Base-by-base conservation (phyloP, 2,797 vertebrate genomes). In the Phalloptychus januarius region DNA sequence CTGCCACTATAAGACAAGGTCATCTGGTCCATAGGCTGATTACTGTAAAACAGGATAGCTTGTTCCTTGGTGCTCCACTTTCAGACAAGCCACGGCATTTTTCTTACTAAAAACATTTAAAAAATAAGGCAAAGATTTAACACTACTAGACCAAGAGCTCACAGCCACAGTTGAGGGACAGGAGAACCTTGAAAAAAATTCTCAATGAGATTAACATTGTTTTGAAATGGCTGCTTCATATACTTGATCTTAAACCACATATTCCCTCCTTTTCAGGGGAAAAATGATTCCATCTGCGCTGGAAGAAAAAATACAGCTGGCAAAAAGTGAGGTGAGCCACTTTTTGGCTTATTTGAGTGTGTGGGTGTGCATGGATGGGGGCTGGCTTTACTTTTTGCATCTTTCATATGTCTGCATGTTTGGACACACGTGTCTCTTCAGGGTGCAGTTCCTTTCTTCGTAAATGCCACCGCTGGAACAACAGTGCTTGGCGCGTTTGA, bases 201-300 rank as follows among this genome's bases (percentile, higher is more conserved):
- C 50, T 25, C 50, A 52, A 23, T 25, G 10, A 56, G 7, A 33
- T 36, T 50, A 5, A 23, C 36, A 25, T 42, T 56, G 12, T 28
- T 40, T 12, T n/a, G 10, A 28, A 74, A 58, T 6, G 42, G 40
- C 4, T 28, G 10, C n/a, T 1, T 15, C 23, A 28, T 28, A 56
- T 7, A 16, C 20, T 44, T 40, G 16, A 74, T 40, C 25, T 15
- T 72, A 72, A 45, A 33, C 23, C 12, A 50, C 25, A 33, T 72
- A 16, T 23, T 44, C 23, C 93, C 79, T 95, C 83, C 1, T 95
- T 88, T 93, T 88, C 94, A 97, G 97, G 93, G 96, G 97, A 83
- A 97, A 97, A 93, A 97, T 97, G 96, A 95, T 97, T 91, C 96
- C 96, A 71, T 94, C 95, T 44, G 96, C 96, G 90, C 92, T 97